Evolutionary conservation across 2,888 invertebrate species (phyloP).

Genomic region (Watsonalla binaria): DNA sequence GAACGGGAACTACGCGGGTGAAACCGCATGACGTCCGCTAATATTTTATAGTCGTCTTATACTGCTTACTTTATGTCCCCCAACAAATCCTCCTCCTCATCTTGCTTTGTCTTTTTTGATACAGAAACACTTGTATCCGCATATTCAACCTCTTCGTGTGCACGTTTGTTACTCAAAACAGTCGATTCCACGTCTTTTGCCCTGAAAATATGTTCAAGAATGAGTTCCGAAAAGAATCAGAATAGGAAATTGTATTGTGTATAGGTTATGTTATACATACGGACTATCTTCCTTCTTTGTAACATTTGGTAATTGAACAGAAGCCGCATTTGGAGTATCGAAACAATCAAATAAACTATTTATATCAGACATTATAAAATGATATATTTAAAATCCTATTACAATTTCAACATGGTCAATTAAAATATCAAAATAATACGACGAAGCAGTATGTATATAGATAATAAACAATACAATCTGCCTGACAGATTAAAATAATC

Average conservation of each 20-base stretch:
- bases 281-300: conserved; percentile 27
- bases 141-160: conserved; percentile 54
- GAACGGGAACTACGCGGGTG: too few species aligned
- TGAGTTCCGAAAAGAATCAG: conserved; percentile 3
- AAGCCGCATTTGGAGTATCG: conserved; percentile 42
- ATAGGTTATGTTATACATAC: conserved; percentile 53
- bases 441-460: not conserved
- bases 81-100: conserved; percentile 52
- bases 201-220: conserved; percentile 20
- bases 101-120: conserved; percentile 47
- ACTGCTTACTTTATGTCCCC: conserved; percentile 58
- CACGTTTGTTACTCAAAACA: conserved; percentile 44
- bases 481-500: too few species aligned
- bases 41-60: not conserved
- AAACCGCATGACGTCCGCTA: too few species aligned
- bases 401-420: not conserved
- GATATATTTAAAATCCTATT: not conserved
- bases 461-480: too few species aligned
- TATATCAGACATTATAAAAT: conserved; percentile 48
- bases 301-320: conserved; percentile 46
- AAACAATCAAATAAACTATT: conserved; percentile 67
- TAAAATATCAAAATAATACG: not conserved
- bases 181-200: conserved; percentile 20
- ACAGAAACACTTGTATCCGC: conserved; percentile 37
- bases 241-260: conserved; percentile 11